These are phyloP conservation scores for Rhinophrynus dorsalis DNA, from an alignment of 2,797 vertebrate species.

Conservation along the genomic window DNA sequence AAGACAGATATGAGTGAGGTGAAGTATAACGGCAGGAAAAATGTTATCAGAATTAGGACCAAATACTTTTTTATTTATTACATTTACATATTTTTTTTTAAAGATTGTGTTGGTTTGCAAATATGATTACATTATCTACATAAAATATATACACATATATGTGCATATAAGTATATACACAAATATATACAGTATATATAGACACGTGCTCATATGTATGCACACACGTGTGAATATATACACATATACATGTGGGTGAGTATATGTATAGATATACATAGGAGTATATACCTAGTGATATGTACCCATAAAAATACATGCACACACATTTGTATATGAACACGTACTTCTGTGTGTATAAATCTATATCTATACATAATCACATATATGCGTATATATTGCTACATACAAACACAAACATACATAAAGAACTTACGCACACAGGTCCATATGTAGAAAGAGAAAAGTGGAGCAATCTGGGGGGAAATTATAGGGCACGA, in stretches of 20 bases:
- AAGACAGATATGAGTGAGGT: too few species aligned
- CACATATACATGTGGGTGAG: background rate
- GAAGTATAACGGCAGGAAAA: too few species aligned
- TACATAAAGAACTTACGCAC: background rate
- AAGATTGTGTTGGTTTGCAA: constrained; percentile 30
- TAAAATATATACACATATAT: constrained; percentile 30
- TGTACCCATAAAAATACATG: constrained; percentile 22
- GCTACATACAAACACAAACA: constrained; percentile 41
- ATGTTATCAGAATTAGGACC: too few species aligned
- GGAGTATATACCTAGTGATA: constrained; percentile 9
- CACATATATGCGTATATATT: too few species aligned
- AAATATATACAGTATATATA: constrained; percentile 39
- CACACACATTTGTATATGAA: constrained; percentile 21
- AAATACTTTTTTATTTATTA: background rate
- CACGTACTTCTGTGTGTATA: too few species aligned
- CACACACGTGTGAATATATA: constrained; percentile 8
- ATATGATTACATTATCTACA: constrained; percentile 42
- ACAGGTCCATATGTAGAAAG: background rate
- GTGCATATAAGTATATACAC: constrained; percentile 21
- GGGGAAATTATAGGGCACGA: too few species aligned
- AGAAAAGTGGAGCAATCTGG: too few species aligned
- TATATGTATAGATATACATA: constrained; percentile 8
- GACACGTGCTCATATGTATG: constrained; percentile 21
- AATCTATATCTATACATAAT: too few species aligned
- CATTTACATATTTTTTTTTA: constrained; percentile 37